Base-by-base conservation (phyloP, 2,888 invertebrate genomes). In the Chironomus riparius region DNA sequence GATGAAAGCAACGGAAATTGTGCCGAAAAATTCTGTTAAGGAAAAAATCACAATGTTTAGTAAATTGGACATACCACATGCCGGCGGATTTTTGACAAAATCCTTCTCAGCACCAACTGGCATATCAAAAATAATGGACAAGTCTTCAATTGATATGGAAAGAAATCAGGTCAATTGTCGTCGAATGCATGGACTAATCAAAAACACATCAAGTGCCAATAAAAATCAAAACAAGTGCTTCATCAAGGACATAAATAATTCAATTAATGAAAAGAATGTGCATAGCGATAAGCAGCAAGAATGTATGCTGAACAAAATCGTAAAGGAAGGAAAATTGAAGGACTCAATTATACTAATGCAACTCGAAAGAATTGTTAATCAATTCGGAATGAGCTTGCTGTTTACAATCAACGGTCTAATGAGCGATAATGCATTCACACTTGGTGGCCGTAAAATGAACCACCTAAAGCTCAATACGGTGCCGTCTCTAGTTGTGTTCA, bases 191-290 rank as follows among this genome's bases (percentile, higher is more conserved):
- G 22, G 38, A 22, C 61, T 62, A 13, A 74, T 68, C 13, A 74
- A 74, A 47, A 74, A 74, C 47, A 74, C 50, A n/a, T 22, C 47
- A 22, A 18, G 22, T 47, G 47, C 22, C 21, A 74, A 48, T 48
- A 74, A 74, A 24, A 74, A 74, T 74, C 65, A 68, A 74, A 74
- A 74, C 15, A 74, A 74, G 47, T 74, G 74, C 15, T 74, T 68
- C 24, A 68, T 74, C 3, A 74, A 74, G 48, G 74, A 74, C 15
- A 68, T 74, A 3, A 74, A 74, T 61, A 74, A 68, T 18, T 74
- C 74, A 12, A 13, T 74, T n/a, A 24, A n/a, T 48, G 22, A 68
- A 2, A 24, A 38, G 38, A 38, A 38, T 38, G 38, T 38, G 10
- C 38, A 38, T 10, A 38, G 10, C 10, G 38, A 38, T 10, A 38